phyloP scores from a whole-genome alignment of 2,888 invertebrate genomes.

The Thalpophila matura region DNA sequence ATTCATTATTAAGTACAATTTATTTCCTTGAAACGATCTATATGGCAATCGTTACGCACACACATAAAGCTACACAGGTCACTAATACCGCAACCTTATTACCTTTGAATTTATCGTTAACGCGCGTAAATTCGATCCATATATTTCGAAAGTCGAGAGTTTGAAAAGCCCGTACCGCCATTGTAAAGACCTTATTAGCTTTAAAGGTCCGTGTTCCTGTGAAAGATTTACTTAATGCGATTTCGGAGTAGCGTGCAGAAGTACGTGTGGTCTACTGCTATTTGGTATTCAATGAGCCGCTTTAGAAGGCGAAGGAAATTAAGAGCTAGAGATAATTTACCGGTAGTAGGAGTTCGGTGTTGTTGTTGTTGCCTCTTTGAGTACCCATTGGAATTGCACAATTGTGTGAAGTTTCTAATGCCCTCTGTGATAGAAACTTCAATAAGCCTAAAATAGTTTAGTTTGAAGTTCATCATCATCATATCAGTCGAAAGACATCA shows the following conservation, averaged over 20 bases:
- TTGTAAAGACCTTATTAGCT: conserved; percentile 81
- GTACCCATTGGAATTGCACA: conserved; percentile 16
- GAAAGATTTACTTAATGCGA: conserved; percentile 80
- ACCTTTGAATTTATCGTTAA: conserved; percentile 56
- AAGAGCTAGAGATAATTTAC: conserved; percentile 55
- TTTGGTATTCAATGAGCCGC: conserved; percentile 83
- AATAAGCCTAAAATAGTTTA: not conserved
- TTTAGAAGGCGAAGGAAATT: conserved; percentile 70
- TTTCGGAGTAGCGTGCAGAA: conserved; percentile 76
- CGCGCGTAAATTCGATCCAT: conserved; percentile 59
- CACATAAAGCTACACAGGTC: conserved; percentile 42
- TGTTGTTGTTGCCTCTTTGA: conserved; percentile 26
- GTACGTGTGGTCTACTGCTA: conserved; percentile 74
- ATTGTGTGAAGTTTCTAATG: not conserved
- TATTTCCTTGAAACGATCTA: conserved; percentile 32
- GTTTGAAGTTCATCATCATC: not conserved
- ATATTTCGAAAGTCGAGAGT: conserved; percentile 64
- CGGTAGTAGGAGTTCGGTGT: conserved; percentile 46
- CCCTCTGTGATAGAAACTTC: not conserved
- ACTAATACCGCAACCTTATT: conserved; percentile 53
- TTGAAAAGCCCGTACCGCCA: conserved; percentile 63
- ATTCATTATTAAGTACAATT: conserved; percentile 32
- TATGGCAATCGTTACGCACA: conserved; percentile 37
- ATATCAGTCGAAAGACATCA: no score
- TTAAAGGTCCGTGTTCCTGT: conserved; percentile 74